Base-by-base conservation (phyloP, 2,888 invertebrate species). In the Encarsia formosa region DNA sequence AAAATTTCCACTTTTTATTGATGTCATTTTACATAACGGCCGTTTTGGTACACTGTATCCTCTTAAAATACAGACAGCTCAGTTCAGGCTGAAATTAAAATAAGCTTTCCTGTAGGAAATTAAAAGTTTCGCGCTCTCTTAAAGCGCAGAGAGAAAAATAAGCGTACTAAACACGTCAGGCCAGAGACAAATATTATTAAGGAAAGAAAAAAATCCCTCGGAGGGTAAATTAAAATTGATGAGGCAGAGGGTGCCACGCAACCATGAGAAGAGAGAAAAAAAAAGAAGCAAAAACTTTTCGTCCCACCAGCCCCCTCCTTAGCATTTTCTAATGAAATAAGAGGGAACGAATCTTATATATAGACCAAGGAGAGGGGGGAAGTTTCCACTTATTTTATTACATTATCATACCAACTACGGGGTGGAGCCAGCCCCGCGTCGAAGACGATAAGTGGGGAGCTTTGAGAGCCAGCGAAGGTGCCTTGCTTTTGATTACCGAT, bases 351-450 rank as follows among this genome's bases (percentile, higher is more conserved):
- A 24, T 22, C n/a, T 19, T 16, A 40, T 1, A 24, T 13, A 29
- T 8, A 29, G 29, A 29, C 18, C 22, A 38, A 29, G 41, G 20
- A 42, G 45, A 51, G 42, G 49, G 35, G 39, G 45, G 39, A 47
- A 63, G 65, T 63, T 66, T 72, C 69, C 72, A 73, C 71, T 73
- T 73, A 73, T 73, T 73, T 73, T 73, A 73, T 73, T 73, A 73
- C 73, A 73, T 73, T 73, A 73, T 73, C 73, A 73, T 73, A 72
- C 71, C 71, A 69, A 70, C 67, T 68, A 68, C 65, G 45, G 48
- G 23, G 47, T 24, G 35, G 35, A 19, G 5, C 20, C 19, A 34
- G 34, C 8, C 15, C n/a, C n/a, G 38, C 19, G 35, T 29, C 5
- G 19, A 23, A 43, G 23, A 38, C 45, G 45, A 55, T 52, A 52